Percentiles rank a stretch among this genome's conserved stretches.
Evolutionary conservation across 2,888 invertebrate species (phyloP).

Genomic region (Scrobipalpa costella): DNA sequence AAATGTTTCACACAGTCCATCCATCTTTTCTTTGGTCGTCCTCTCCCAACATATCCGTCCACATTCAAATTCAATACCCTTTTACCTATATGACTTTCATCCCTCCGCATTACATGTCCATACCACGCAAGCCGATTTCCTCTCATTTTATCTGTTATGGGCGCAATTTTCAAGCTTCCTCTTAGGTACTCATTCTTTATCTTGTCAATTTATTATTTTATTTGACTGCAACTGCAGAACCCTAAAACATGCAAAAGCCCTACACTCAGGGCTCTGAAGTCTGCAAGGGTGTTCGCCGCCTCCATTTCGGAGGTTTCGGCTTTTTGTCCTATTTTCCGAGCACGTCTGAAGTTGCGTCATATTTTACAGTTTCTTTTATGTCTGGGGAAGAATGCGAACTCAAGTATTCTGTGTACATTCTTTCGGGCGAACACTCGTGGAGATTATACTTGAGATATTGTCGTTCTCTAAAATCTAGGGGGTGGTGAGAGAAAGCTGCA

Average conservation of each 20-base stretch:
- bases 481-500: not conserved
- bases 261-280: constrained; percentile 18
- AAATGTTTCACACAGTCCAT: not conserved
- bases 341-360: constrained; percentile 31
- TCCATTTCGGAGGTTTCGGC: constrained; percentile 24
- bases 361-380: constrained; percentile 31
- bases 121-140: no score
- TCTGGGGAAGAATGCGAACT: constrained; percentile 25
- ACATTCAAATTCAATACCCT: no score
- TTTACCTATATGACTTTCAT: no score
- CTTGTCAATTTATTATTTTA: not conserved
- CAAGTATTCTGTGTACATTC: constrained; percentile 1
- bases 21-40: no score
- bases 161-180: no score
- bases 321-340: constrained; percentile 30
- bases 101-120: no score
- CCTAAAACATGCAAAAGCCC: constrained; percentile 15
- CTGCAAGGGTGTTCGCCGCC: constrained; percentile 24
- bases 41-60: no score
- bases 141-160: no score
- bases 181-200: no score
- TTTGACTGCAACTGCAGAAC: not conserved
- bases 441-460: constrained; percentile 17
- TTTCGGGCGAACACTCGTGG: constrained; percentile 14
- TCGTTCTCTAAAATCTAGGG: not conserved